Percentiles rank a stretch among this genome's conserved stretches.
Evolutionary conservation across 1,140 invertebrate genomes (phyloP).

Genomic region (Drosophila athabasca): DNA sequence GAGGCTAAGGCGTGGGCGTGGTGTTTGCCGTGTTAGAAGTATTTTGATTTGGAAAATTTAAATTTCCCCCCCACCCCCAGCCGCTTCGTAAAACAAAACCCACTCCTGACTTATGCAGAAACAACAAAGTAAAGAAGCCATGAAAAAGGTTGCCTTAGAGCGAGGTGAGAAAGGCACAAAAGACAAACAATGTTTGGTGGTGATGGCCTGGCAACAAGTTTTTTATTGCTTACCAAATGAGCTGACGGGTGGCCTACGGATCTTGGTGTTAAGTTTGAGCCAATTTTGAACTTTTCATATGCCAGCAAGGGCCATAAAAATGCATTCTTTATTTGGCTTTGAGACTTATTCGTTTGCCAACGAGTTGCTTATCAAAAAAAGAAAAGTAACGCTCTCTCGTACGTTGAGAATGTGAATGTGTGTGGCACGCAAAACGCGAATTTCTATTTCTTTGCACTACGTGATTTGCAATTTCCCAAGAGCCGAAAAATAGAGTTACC

Average conservation of each 20-base stretch:
- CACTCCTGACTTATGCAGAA: conserved; percentile 47
- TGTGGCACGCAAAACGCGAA: conserved; percentile 55
- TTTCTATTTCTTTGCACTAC: conserved; percentile 74
- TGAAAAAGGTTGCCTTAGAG: conserved; percentile 42
- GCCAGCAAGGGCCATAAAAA: conserved; percentile 59
- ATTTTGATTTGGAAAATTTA: conserved; percentile 77
- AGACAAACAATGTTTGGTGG: conserved; percentile 59
- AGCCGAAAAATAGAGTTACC: conserved; percentile 64
- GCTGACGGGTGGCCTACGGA: conserved; percentile 28
- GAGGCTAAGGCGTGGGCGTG: conserved; percentile 1
- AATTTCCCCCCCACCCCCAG: conserved; percentile 38
- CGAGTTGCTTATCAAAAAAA: conserved; percentile 44
- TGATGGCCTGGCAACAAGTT: conserved; percentile 55
- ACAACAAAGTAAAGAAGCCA: conserved; percentile 31
- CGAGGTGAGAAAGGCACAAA: conserved; percentile 31
- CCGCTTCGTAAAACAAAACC: neutral
- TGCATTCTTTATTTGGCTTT: conserved; percentile 62
- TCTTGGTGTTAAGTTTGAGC: conserved; percentile 42
- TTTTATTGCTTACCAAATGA: conserved; percentile 80
- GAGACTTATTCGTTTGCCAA: conserved; percentile 57
- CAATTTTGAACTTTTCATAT: conserved; percentile 47
- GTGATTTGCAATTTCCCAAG: conserved; percentile 75
- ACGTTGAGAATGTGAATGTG: neutral
- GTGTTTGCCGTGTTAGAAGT: conserved; percentile 53
- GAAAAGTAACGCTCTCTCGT: no score